Conservation (phyloP, 2,888 invertebrate species). For the Hemithea aestivaria region DNA sequence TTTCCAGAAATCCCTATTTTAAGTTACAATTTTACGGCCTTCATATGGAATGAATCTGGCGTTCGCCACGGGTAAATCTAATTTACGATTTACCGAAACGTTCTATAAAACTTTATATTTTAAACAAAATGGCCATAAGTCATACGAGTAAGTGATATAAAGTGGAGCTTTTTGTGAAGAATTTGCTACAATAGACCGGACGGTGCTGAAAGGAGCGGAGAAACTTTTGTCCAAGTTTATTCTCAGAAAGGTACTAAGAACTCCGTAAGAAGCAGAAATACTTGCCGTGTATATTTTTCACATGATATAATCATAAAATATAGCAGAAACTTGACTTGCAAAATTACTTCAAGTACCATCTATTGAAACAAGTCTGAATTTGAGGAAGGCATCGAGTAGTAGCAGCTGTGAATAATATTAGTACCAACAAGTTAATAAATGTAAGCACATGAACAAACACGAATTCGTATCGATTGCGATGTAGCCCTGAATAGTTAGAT, state of each 20-base stretch:
- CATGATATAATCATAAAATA: no score
- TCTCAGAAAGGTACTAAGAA: slow-evolving; percentile 3
- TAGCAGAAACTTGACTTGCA: no score
- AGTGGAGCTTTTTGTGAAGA: slow-evolving; percentile 25
- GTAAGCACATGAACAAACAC: slow-evolving; percentile 7
- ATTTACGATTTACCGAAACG: slow-evolving; percentile 53
- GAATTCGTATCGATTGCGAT: slow-evolving; percentile 18
- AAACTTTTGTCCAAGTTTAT: slow-evolving; percentile 5
- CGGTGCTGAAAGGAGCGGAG: slow-evolving; percentile 3
- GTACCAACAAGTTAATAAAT: slow-evolving; percentile 5
- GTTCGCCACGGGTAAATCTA: slow-evolving; percentile 46
- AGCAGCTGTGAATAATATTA: no score
- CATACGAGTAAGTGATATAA: slow-evolving; percentile 26
- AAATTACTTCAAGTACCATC: no score
- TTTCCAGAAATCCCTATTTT: slow-evolving; percentile 67
- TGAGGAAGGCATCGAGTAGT: no score
- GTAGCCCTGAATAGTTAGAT: slow-evolving; percentile 31
- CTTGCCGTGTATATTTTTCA: no score
- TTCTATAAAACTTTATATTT: slow-evolving; percentile 39
- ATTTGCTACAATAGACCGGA: slow-evolving; percentile 15
- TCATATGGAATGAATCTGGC: slow-evolving; percentile 56
- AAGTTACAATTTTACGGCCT: slow-evolving; percentile 60
- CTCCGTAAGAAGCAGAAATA: slow-evolving; percentile 10
- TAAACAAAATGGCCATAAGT: slow-evolving; percentile 29
- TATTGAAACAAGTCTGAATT: no score